These are phyloP conservation scores for Willowsia nigromaculata DNA, from an alignment of 2,888 invertebrate species.

Conservation along the genomic window DNA sequence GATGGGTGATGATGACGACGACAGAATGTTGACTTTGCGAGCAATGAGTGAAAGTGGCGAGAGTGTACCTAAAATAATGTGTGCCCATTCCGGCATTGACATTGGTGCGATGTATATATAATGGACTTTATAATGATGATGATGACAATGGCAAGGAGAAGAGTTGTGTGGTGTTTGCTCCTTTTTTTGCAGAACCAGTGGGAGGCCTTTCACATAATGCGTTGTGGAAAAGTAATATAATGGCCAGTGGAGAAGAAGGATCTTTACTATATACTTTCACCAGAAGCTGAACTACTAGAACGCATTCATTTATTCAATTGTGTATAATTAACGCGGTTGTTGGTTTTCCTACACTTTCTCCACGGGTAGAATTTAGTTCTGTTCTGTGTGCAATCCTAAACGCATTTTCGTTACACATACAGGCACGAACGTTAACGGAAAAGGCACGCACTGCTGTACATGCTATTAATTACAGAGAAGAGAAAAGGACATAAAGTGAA, in stretches of 20 bases:
- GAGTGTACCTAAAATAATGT: background rate
- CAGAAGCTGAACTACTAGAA: background rate
- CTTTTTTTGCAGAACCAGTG: background rate
- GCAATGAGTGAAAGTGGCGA: background rate
- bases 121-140: background rate
- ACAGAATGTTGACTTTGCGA: background rate
- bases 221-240: background rate
- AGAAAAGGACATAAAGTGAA: background rate
- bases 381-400: too few relatives aligned
- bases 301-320: conserved; percentile 4
- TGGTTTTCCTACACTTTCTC: conserved; percentile 9
- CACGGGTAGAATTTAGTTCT: background rate
- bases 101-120: background rate
- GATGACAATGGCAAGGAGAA: background rate
- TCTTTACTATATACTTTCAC: background rate
- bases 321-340: conserved; percentile 3
- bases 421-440: background rate
- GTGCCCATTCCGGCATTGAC: conserved; percentile 25
- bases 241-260: background rate
- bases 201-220: background rate
- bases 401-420: too few relatives aligned
- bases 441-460: background rate
- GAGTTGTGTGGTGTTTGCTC: background rate
- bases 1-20: background rate
- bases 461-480: background rate